Conservation (phyloP, 2,113 vertebrate genomes). For the Atherinomorus stipes region DNA sequence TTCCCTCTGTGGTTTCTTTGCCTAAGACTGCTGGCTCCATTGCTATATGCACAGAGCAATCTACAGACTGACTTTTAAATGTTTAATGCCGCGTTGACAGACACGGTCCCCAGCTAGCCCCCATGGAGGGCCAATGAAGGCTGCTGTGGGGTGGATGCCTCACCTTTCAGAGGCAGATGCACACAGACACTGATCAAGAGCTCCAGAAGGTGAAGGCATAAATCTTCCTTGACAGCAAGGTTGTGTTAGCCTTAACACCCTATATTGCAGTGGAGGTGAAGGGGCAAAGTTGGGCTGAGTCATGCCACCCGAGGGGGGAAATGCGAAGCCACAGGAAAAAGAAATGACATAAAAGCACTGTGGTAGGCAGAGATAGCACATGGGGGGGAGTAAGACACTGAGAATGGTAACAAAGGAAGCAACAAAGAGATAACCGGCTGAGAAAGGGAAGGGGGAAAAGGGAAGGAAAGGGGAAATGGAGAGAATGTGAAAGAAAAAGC, state of each 20-base stretch:
- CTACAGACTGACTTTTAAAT: conserved; percentile 62
- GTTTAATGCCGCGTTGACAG: conserved; percentile 70
- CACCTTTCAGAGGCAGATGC: conserved; percentile 65
- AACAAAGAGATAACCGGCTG: conserved; percentile 14
- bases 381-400: background rate
- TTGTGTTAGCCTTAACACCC: conserved; percentile 63
- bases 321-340: conserved; percentile 15
- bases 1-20: conserved; percentile 35
- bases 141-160: conserved; percentile 36
- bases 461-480: background rate
- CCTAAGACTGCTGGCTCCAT: conserved; percentile 35
- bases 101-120: conserved; percentile 46
- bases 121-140: conserved; percentile 38
- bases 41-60: conserved; percentile 28
- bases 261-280: conserved; percentile 43
- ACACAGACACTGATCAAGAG: conserved; percentile 57
- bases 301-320: conserved; percentile 25
- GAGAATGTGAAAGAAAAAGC: conserved; percentile 7
- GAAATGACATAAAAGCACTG: conserved; percentile 36
- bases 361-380: conserved; percentile 11
- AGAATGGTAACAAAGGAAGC: conserved; percentile 21
- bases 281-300: conserved; percentile 43
- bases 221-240: conserved; percentile 67
- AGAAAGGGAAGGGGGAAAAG: conserved; percentile 27
- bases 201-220: conserved; percentile 69